These are phyloP conservation scores for Oncorhynchus tshawytscha DNA, from an alignment of 2,113 vertebrate genomes.

Conservation along the genomic window DNA sequence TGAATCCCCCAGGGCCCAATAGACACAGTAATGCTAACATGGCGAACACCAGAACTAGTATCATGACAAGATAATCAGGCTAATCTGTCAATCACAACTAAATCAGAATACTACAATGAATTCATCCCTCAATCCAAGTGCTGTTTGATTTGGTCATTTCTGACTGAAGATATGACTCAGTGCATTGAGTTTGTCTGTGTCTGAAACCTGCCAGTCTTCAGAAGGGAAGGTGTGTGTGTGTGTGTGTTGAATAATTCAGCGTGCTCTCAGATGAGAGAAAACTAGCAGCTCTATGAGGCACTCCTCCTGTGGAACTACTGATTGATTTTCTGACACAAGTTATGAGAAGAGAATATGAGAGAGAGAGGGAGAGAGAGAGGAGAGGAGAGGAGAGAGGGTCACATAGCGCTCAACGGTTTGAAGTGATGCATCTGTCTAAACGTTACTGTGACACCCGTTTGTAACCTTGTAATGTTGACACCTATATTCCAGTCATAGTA, in stretches of 20 bases:
- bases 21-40: neutral
- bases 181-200: neutral
- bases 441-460: too few relatives aligned
- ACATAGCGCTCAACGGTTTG: neutral
- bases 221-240: constrained; percentile 11
- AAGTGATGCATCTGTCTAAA: too few relatives aligned
- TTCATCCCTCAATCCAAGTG: too few relatives aligned
- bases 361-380: constrained; percentile 24
- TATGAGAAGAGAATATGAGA: constrained; percentile 41
- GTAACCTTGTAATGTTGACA: too few relatives aligned
- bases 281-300: constrained; percentile 59
- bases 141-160: too few relatives aligned
- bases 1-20: neutral
- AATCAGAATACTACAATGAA: too few relatives aligned
- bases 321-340: constrained; percentile 93
- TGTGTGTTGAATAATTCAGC: constrained; percentile 79
- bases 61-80: too few relatives aligned
- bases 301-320: constrained; percentile 68
- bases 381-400: constrained; percentile 7
- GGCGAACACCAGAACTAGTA: neutral
- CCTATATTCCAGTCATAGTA: too few relatives aligned
- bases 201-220: constrained; percentile 3
- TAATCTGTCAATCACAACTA: too few relatives aligned
- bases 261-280: constrained; percentile 58
- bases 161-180: neutral